Evolutionary conservation across 2,113 vertebrate species (phyloP).

Genomic region (Peromyscus maniculatus): DNA sequence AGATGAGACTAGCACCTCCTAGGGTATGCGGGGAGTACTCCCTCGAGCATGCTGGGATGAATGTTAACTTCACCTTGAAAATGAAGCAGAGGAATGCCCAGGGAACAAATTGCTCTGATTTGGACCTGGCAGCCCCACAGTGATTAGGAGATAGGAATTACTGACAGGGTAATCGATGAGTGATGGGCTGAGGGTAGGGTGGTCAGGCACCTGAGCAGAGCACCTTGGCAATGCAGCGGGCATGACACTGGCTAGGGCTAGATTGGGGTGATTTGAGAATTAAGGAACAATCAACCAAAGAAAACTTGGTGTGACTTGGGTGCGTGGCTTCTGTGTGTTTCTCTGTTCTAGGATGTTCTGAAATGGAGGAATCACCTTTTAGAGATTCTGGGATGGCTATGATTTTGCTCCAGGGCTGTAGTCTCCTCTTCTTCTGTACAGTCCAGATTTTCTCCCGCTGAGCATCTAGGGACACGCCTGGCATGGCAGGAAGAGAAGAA

Average conservation of each 20-base stretch:
- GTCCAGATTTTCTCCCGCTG: not conserved
- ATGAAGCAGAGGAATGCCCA: not conserved
- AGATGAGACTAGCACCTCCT: not conserved
- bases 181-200: not conserved
- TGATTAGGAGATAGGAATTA: not conserved
- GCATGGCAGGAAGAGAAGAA: not conserved
- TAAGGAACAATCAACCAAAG: not conserved
- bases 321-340: not conserved
- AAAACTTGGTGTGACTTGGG: not conserved
- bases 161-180: too few species aligned
- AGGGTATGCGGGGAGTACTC: not conserved
- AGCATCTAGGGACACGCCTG: not conserved
- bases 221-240: not conserved
- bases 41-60: too few species aligned
- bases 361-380: not conserved
- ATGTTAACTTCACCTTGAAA: not conserved
- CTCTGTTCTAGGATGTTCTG: not conserved
- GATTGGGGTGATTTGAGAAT: not conserved
- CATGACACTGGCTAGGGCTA: not conserved
- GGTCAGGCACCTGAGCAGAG: not conserved
- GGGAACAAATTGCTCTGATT: not conserved
- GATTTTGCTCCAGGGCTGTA: not conserved
- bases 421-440: not conserved
- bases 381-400: not conserved
- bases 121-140: not conserved